Percentiles rank a stretch among this genome's conserved stretches.
phyloP scores from a whole-genome alignment of 2,888 invertebrate genomes.

The Drosophila melanosoma region DNA sequence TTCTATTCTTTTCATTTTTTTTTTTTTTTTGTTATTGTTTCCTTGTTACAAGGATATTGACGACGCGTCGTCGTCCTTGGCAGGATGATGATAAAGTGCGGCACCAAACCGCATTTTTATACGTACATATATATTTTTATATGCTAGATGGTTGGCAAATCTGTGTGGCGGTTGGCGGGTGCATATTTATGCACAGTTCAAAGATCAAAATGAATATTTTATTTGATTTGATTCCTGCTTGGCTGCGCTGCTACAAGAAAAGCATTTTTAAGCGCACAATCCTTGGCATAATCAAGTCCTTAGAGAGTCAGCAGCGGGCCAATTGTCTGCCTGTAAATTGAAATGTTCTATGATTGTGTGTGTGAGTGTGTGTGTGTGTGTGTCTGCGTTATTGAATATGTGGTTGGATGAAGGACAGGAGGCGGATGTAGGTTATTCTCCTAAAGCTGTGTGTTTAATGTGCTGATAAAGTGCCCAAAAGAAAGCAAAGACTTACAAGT shows the following conservation, averaged over 20 bases:
- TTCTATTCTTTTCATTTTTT: constrained; percentile 2
- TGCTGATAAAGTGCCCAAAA: constrained; percentile 26
- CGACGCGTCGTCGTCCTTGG: constrained; percentile 51
- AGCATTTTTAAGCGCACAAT: constrained; percentile 79
- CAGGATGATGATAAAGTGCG: constrained; percentile 70
- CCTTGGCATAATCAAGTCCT: constrained; percentile 75
- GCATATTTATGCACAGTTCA: constrained; percentile 83
- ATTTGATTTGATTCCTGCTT: constrained; percentile 80
- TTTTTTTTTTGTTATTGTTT: constrained; percentile 48
- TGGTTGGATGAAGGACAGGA: constrained; percentile 16
- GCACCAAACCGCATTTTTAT: constrained; percentile 70
- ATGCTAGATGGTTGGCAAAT: constrained; percentile 35
- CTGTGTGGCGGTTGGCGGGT: constrained; percentile 49
- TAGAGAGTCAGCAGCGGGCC: constrained; percentile 62
- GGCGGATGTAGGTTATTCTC: constrained; percentile 13
- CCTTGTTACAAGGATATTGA: constrained; percentile 61
- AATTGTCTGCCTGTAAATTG: constrained; percentile 67
- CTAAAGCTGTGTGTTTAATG: constrained; percentile 38
- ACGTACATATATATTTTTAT: constrained; percentile 21
- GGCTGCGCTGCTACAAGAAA: constrained; percentile 73
- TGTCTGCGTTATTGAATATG: constrained; percentile 36
- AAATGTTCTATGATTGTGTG: constrained; percentile 29
- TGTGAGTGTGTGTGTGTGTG: constrained; percentile 8
- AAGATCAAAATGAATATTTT: constrained; percentile 85
- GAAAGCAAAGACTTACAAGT: constrained; percentile 12